Percentiles rank a stretch among this genome's conserved stretches.
phyloP scores from a whole-genome alignment of 1,140 invertebrate genomes.

The Trachymyrmex cornetzi region DNA sequence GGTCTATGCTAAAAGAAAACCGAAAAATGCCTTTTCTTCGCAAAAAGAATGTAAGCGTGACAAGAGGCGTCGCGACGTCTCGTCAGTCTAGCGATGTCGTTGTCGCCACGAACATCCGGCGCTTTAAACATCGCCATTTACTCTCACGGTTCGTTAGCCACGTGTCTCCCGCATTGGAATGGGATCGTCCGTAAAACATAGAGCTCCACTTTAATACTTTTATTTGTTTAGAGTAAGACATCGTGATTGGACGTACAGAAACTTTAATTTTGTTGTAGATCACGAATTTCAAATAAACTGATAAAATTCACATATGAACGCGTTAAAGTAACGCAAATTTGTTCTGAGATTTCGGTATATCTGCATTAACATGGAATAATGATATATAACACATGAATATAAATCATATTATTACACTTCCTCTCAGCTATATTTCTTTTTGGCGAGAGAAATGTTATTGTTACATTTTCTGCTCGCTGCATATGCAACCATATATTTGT shows the following conservation, averaged over 20 bases:
- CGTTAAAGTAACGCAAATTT: slow-evolving; percentile 44
- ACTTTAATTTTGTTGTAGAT: slow-evolving; percentile 17
- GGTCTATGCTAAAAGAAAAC: not conserved
- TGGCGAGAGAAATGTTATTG: slow-evolving; percentile 37
- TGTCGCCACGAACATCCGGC: slow-evolving; percentile 63
- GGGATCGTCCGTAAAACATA: slow-evolving; percentile 3
- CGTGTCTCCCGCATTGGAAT: slow-evolving; percentile 5
- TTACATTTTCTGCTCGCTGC: slow-evolving; percentile 40
- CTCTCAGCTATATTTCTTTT: slow-evolving; percentile 21
- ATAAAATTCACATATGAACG: not conserved
- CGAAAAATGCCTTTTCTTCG: slow-evolving; percentile 30
- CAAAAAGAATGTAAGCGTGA: slow-evolving; percentile 55
- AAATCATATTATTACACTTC: slow-evolving; percentile 28
- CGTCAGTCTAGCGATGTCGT: slow-evolving; percentile 63
- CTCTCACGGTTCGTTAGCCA: slow-evolving; percentile 65
- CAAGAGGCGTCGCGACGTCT: slow-evolving; percentile 64
- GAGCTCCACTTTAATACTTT: slow-evolving; percentile 49
- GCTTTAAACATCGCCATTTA: slow-evolving; percentile 66
- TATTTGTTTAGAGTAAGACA: slow-evolving; percentile 44
- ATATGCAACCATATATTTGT: not conserved
- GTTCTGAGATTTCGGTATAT: not conserved
- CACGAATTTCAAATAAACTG: not conserved
- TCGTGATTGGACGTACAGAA: slow-evolving; percentile 43
- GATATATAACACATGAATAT: not conserved
- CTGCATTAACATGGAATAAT: slow-evolving; percentile 3